Percentiles rank a stretch among this genome's conserved stretches.
phyloP scores from a whole-genome alignment of 2,113 vertebrate genomes.

The Leptobrachium leishanense region DNA sequence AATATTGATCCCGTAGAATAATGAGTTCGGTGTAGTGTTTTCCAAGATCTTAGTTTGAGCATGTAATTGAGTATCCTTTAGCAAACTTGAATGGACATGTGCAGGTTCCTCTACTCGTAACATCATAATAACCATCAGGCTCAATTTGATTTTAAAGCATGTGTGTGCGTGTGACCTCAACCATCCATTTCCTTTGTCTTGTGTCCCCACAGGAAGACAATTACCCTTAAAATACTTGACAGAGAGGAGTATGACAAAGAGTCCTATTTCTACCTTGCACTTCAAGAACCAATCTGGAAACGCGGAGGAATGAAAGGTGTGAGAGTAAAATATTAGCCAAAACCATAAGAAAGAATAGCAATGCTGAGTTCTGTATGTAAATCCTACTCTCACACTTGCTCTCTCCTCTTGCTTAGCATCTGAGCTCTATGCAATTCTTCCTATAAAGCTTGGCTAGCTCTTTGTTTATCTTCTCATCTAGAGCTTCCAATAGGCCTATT shows the following conservation, averaged over 20 bases:
- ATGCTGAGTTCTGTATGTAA: conserved; percentile 72
- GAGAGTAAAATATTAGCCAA: conserved; percentile 78
- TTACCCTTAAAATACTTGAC: conserved; percentile 89
- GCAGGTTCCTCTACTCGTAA: conserved; percentile 63
- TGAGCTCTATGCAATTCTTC: conserved; percentile 62
- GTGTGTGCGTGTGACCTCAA: conserved; percentile 76
- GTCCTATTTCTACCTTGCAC: conserved; percentile 91
- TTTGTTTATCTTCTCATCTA: conserved; percentile 60
- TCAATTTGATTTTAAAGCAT: conserved; percentile 63
- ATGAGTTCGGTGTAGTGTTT: background rate
- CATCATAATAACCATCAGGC: conserved; percentile 70
- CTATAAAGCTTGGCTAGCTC: conserved; percentile 63
- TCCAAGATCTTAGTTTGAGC: background rate
- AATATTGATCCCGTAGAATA: no score
- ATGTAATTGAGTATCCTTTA: conserved; percentile 57
- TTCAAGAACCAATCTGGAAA: conserved; percentile 89
- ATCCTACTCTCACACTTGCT: conserved; percentile 78
- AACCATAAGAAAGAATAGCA: conserved; percentile 60
- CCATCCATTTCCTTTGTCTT: conserved; percentile 82
- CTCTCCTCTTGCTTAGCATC: conserved; percentile 68
- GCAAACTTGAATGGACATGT: conserved; percentile 63
- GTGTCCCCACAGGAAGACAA: conserved; percentile 93
- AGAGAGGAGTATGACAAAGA: conserved; percentile 93
- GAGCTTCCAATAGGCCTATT: conserved; percentile 43
- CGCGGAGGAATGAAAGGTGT: conserved; percentile 93